phyloP scores from a whole-genome alignment of 2,113 vertebrate genomes.

The Carassius carassius region DNA sequence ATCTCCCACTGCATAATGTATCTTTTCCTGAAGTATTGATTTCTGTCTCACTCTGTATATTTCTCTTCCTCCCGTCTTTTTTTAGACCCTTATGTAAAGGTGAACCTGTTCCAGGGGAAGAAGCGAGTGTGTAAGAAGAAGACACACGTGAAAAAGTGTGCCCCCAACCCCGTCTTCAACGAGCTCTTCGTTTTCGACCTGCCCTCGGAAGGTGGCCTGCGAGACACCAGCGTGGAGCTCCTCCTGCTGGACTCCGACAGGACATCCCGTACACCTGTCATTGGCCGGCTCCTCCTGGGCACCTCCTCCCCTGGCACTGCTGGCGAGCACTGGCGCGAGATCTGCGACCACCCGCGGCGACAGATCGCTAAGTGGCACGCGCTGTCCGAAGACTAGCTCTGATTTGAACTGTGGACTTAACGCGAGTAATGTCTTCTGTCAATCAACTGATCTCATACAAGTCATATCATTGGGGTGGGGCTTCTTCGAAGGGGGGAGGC shows the following conservation, averaged over 20 bases:
- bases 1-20: conserved; percentile 54
- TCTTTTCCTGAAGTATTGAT: conserved; percentile 60
- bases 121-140: conserved; percentile 98
- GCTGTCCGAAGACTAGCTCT: conserved; percentile 86
- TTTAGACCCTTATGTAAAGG: conserved; percentile 95
- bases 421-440: conserved; percentile 64
- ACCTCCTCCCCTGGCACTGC: conserved; percentile 84
- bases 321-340: conserved; percentile 97
- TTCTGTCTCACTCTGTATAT: background rate
- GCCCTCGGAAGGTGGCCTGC: conserved; percentile 86
- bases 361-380: conserved; percentile 98
- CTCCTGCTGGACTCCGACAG: conserved; percentile 96
- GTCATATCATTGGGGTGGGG: conserved; percentile 41
- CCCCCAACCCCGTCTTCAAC: conserved; percentile 96
- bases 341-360: conserved; percentile 94
- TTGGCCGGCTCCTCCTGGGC: conserved; percentile 86
- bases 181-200: conserved; percentile 98
- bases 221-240: conserved; percentile 96
- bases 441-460: conserved; percentile 37
- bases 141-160: conserved; percentile 95
- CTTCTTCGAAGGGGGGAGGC: conserved; percentile 1
- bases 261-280: conserved; percentile 81
- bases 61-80: conserved; percentile 41
- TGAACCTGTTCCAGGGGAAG: conserved; percentile 94
- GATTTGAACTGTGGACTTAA: conserved; percentile 49